These are phyloP conservation scores for Eulemur mongoz DNA, from an alignment of 2,797 vertebrate genomes.

Conservation along the genomic window DNA sequence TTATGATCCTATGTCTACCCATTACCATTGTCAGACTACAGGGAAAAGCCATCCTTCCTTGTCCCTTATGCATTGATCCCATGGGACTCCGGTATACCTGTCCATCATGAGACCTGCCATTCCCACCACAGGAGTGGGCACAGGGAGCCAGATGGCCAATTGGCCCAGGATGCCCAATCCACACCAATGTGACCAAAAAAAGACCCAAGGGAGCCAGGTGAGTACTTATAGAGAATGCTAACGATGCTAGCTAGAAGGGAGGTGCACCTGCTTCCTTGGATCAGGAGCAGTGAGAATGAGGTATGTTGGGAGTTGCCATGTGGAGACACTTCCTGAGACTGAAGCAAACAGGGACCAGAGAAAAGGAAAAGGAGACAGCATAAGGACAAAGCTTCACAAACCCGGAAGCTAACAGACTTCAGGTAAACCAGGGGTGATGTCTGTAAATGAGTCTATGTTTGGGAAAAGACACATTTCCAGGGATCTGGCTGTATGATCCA, in stretches of 20 bases:
- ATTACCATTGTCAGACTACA: background rate
- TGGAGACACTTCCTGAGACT: background rate
- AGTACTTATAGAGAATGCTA: background rate
- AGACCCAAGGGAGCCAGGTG: background rate
- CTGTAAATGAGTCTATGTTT: background rate
- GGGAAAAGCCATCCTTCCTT: background rate
- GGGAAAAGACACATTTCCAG: background rate
- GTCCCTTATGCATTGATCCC: background rate
- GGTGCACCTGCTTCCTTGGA: background rate
- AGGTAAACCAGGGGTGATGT: too few relatives aligned
- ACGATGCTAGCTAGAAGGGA: background rate
- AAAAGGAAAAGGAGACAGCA: background rate
- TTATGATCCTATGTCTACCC: background rate
- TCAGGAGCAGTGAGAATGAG: background rate
- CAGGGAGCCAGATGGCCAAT: too few relatives aligned
- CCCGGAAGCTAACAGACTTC: background rate
- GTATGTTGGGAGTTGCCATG: background rate
- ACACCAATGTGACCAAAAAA: background rate
- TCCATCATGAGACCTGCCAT: background rate
- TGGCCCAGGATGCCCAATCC: background rate
- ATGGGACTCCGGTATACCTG: fast-evolving
- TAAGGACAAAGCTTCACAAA: background rate
- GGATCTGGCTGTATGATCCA: background rate
- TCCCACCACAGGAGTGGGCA: background rate
- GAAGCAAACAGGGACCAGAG: background rate